Conservation (phyloP, 2,888 invertebrate genomes). For the Metalampra italica region DNA sequence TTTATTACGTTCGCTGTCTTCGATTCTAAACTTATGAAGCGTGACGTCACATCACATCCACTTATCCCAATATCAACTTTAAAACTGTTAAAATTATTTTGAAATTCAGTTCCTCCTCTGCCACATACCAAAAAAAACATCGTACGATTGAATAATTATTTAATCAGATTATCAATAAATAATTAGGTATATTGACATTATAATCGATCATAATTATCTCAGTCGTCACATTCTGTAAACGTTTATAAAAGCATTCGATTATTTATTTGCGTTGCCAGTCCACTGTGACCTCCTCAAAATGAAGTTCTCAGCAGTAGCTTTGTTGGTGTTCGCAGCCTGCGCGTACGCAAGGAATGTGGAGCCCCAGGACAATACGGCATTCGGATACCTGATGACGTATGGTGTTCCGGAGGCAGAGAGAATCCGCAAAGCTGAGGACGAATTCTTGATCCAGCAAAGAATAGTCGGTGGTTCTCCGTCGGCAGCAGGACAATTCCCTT, state of each 20-base stretch:
- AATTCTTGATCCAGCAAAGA: slow-evolving; percentile 24
- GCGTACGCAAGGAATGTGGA: neutral
- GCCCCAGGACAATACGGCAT: slow-evolving; percentile 23
- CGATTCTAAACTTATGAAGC: no score
- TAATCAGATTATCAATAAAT: no score
- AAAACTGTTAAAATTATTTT: no score
- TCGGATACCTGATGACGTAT: slow-evolving; percentile 35
- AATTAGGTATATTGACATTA: no score
- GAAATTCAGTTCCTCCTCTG: no score
- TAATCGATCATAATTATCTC: no score
- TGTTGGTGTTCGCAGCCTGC: neutral
- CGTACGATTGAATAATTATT: no score
- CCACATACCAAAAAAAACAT: no score
- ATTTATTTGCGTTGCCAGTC: neutral
- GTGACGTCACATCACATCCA: no score
- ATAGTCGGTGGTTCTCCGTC: slow-evolving; percentile 44
- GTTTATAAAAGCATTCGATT: neutral
- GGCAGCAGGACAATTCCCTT: slow-evolving; percentile 32
- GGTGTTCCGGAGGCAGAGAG: slow-evolving; percentile 39
- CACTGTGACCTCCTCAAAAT: neutral
- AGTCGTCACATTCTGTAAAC: neutral
- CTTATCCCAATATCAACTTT: no score
- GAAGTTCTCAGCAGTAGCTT: neutral
- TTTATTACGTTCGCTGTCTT: no score
- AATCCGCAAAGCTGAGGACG: slow-evolving; percentile 38